Base-by-base conservation (phyloP, 2,888 invertebrate genomes). In the Apocheima hispidaria region DNA sequence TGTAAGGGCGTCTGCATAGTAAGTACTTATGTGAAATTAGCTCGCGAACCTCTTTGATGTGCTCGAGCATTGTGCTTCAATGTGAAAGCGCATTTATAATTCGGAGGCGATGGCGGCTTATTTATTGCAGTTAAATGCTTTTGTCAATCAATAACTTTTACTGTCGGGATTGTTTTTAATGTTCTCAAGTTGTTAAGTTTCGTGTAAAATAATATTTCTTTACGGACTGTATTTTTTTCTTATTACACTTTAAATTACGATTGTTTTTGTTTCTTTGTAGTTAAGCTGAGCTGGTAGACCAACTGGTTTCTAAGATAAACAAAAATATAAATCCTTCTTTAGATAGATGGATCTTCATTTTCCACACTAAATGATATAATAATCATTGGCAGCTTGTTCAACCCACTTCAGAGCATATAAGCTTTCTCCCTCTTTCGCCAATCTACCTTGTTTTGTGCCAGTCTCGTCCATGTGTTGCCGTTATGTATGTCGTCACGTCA, bases 21-120 rank as follows among this genome's bases (percentile, higher is more conserved):
- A n/a, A 51, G 89, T 88, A 86, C 90, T 90, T 91, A 88, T 87
- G 85, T 88, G 86, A 91, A 91, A 92, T 92, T 92, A 91, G 91
- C 90, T 85, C 78, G 81, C 79, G 84, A 81, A 77, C 80, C 63
- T 65, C 90, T 92, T 92, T 92, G 91, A 91, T 88, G 86, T 87
- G 82, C 88, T 63, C 87, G 84, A 76, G 84, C 87, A 87, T 90
- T 90, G 88, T 88, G 72, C 74, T 79, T 82, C 76, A 80, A 83
- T 84, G 82, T 84, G 82, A 83, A 86, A 87, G 82, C 81, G 83
- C 78, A 83, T 88, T 88, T 89, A 86, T 87, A 88, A 87, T 87
- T 82, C 74, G 75, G 68, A 82, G 82, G 86, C 86, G 84, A 79
- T 78, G 70, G 66, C 72, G 66, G 69, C 66, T 63, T 68, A 70